phyloP scores from a whole-genome alignment of 2,888 invertebrate species.

The Hartigia nigra region DNA sequence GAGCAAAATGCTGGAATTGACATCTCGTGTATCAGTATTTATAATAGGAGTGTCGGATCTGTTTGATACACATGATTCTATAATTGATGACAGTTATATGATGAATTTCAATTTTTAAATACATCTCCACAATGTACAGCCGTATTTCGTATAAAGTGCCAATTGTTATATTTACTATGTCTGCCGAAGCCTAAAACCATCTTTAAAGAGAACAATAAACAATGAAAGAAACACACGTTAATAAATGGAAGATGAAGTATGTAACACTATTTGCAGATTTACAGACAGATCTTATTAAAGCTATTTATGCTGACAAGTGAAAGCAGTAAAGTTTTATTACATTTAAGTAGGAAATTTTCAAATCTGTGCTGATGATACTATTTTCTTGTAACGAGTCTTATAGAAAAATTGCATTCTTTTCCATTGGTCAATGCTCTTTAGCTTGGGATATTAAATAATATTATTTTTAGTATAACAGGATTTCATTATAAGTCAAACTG shows the following conservation, averaged over 20 bases:
- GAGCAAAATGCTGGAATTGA: neutral
- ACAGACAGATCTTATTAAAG: neutral
- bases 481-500: neutral
- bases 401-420: neutral
- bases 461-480: neutral
- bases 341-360: neutral
- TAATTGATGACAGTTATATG: neutral
- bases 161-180: neutral
- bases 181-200: neutral
- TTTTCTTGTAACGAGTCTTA: too few relatives aligned
- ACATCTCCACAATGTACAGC: neutral
- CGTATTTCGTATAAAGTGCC: neutral
- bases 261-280: neutral
- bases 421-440: neutral
- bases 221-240: neutral
- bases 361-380: too few relatives aligned
- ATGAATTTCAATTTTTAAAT: neutral
- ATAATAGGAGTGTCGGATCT: neutral
- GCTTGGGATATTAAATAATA: neutral
- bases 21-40: neutral
- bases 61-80: neutral
- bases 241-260: neutral
- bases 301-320: neutral
- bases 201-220: neutral
- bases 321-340: neutral